Conservation (phyloP, 2,113 vertebrate genomes). For the Muntiacus muntjak region DNA sequence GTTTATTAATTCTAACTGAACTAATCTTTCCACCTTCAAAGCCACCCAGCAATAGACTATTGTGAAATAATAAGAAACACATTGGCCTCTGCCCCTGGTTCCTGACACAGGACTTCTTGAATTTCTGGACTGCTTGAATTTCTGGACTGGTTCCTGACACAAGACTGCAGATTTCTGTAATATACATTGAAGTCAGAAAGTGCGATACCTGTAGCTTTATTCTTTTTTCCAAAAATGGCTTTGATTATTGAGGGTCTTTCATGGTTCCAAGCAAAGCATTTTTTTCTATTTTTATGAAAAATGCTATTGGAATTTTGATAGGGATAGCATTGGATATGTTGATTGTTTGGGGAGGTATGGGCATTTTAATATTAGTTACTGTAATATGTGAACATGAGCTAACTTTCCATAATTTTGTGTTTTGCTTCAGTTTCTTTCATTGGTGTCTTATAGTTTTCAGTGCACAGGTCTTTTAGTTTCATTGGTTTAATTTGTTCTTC, state of each 20-base stretch:
- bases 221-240: background rate
- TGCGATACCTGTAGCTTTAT: background rate
- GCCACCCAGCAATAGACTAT: background rate
- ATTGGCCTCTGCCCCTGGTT: background rate
- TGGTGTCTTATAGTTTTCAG: background rate
- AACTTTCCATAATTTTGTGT: background rate
- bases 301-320: background rate
- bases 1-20: background rate
- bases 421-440: background rate
- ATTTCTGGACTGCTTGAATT: background rate
- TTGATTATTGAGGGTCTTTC: background rate
- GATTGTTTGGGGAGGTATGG: background rate
- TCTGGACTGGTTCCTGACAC: background rate
- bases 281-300: background rate
- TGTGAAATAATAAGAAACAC: background rate
- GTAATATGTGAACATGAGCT: background rate
- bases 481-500: background rate
- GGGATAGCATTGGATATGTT: background rate
- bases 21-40: background rate
- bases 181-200: background rate
- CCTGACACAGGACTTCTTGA: background rate
- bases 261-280: background rate
- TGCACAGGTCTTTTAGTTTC: background rate
- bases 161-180: background rate
- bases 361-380: background rate